A percentile compares a stretch with the other conserved stretches of the same genome.
Evolutionary conservation across 2,888 invertebrate species (phyloP).

Genomic region (Nomada fabriciana): DNA sequence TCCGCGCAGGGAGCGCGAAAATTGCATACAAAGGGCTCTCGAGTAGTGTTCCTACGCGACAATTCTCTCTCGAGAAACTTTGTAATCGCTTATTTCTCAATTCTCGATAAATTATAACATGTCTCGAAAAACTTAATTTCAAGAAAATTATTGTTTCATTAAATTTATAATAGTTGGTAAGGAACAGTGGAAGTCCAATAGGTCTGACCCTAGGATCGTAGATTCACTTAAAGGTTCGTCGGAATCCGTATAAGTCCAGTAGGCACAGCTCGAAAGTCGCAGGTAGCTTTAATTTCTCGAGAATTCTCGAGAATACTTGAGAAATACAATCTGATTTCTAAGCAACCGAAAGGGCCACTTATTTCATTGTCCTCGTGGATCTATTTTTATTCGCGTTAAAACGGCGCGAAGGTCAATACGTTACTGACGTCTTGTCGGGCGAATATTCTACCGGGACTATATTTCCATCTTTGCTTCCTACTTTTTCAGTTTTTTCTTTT

Average conservation of each 20-base stretch:
- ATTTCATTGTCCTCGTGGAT: conserved; percentile 41
- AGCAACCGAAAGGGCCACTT: conserved; percentile 51
- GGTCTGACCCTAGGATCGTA: too few species aligned
- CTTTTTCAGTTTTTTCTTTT: background rate
- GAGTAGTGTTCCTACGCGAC: background rate
- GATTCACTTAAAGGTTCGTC: too few species aligned
- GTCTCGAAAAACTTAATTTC: too few species aligned
- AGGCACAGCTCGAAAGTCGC: conserved; percentile 40
- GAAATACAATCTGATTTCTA: conserved; percentile 13
- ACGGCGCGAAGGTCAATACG: conserved; percentile 44
- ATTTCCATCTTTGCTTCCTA: background rate
- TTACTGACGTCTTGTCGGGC: conserved; percentile 29
- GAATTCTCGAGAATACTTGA: conserved; percentile 52
- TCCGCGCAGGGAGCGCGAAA: conserved; percentile 58
- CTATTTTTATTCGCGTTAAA: conserved; percentile 35
- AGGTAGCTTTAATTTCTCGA: conserved; percentile 4
- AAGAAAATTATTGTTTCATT: too few species aligned
- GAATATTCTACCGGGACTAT: conserved; percentile 1
- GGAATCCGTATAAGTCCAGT: too few species aligned
- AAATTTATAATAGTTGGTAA: too few species aligned
- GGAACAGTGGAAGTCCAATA: too few species aligned
- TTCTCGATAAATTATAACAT: too few species aligned
- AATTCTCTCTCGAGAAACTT: too few species aligned
- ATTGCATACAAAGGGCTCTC: conserved; percentile 60
- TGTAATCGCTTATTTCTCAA: too few species aligned